Base-by-base conservation (phyloP, 2,888 invertebrate genomes). In the Euspilapteryx auroguttella region DNA sequence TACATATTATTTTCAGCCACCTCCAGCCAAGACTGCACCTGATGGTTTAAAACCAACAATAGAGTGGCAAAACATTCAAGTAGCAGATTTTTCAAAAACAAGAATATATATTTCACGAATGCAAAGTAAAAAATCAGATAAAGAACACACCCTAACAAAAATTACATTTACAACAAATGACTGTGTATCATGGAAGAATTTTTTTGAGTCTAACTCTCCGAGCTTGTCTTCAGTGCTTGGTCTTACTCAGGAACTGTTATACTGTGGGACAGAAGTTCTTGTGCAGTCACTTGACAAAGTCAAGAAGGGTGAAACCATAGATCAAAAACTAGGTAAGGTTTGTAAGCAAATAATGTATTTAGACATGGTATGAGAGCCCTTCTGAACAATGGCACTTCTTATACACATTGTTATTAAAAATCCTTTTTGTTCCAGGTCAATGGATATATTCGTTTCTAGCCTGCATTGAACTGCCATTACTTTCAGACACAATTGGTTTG, bases 391-490 rank as follows among this genome's bases (percentile, higher is more conserved):
- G n/a, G n/a, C n/a, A n/a, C n/a, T n/a, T n/a, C n/a, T n/a, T n/a
- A n/a, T n/a, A n/a, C n/a, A n/a, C n/a, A n/a, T n/a, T n/a, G n/a
- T n/a, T n/a, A n/a, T n/a, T n/a, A n/a, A n/a, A n/a, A n/a, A n/a
- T n/a, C n/a, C 17, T 6, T 34, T 37, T 28, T 29, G 20, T 57
- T 62, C 27, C 49, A 77, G 86, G 86, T 13, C 71, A 73, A 47
- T 89, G 89, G 89, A 68, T 88, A 13, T 88, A 85, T 61, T 79
- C 86, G 1, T 57, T 87, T 26, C 48, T 89, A 26, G 78, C 80
- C 4, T 79, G 80, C 35, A 54, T 84, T 20, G 81, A 84, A 44
- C 76, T 81, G 34, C 88, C 89, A 1, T 55, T 88, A 6, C 65
- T 80, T 24, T 84, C 87, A 2, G 84, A 86, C 33, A 79, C 81